Percentiles rank a stretch among this genome's conserved stretches.
Conservation (phyloP, 2,888 invertebrate genomes). For the Quadroppia sp. region DNA sequence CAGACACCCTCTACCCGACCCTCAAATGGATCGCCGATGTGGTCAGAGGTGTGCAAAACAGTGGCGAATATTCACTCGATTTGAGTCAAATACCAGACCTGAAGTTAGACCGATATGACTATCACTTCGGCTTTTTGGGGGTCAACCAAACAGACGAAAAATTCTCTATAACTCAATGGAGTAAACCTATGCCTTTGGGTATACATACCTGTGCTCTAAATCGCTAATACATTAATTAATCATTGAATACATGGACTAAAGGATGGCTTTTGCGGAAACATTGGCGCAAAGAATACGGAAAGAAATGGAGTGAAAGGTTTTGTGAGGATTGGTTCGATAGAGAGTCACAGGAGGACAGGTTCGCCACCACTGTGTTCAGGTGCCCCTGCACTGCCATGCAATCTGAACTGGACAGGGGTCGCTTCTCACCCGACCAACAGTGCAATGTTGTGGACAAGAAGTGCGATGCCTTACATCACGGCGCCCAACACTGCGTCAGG, state of each 20-base stretch:
- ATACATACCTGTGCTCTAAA: background rate
- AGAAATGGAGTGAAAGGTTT: slow-evolving; percentile 69
- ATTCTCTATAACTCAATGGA: slow-evolving; percentile 75
- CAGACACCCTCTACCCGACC: slow-evolving; percentile 65
- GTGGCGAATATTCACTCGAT: slow-evolving; percentile 43
- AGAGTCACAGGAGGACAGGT: slow-evolving; percentile 75
- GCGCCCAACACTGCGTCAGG: slow-evolving; percentile 86
- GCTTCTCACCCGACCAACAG: slow-evolving; percentile 80
- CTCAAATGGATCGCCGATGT: slow-evolving; percentile 66
- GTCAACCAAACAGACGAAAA: slow-evolving; percentile 72
- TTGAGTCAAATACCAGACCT: slow-evolving; percentile 63
- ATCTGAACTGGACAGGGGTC: slow-evolving; percentile 83
- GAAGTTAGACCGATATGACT: slow-evolving; percentile 60
- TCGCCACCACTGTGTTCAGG: slow-evolving; percentile 53
- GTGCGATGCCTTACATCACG: slow-evolving; percentile 79
- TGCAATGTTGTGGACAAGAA: slow-evolving; percentile 71
- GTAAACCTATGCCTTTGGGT: slow-evolving; percentile 78
- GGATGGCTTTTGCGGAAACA: slow-evolving; percentile 88
- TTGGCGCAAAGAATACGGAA: slow-evolving; percentile 75
- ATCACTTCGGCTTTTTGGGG: slow-evolving; percentile 80
- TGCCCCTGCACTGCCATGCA: slow-evolving; percentile 92
- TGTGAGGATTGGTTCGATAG: slow-evolving; percentile 87
- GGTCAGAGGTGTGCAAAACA: slow-evolving; percentile 42
- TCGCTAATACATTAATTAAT: background rate
- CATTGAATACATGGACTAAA: background rate